Evolutionary conservation across 2,797 vertebrate genomes (phyloP).

Genomic region (Bradypodion pumilum): DNA sequence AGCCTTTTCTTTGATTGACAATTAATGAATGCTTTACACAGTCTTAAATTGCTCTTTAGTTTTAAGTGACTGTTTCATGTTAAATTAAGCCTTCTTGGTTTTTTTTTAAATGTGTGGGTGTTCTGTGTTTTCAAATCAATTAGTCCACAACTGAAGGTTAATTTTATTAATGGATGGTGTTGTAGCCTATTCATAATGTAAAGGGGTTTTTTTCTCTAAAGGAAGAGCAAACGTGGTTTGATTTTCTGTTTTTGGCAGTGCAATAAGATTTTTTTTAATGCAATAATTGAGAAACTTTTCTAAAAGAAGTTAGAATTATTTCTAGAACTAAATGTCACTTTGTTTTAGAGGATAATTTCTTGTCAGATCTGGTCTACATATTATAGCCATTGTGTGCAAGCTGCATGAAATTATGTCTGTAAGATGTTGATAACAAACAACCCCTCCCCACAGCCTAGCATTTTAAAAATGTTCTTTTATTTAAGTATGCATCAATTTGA

Average conservation of each 20-base stretch:
- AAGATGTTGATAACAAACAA: not conserved
- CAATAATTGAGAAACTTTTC: not conserved
- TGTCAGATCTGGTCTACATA: not conserved
- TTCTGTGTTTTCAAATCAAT: constrained; percentile 67
- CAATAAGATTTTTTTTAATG: constrained; percentile 5
- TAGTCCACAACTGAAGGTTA: constrained; percentile 59
- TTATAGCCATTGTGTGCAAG: not conserved
- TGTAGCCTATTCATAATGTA: constrained; percentile 2
- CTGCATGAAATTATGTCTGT: not conserved
- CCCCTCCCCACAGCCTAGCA: not conserved
- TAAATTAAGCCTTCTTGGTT: constrained; percentile 57
- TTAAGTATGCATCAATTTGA: not conserved
- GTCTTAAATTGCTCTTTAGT: constrained; percentile 65
- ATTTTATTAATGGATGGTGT: constrained; percentile 51
- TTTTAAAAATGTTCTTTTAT: not conserved
- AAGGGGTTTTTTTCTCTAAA: not conserved
- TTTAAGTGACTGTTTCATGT: constrained; percentile 60
- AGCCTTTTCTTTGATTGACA: constrained; percentile 62
- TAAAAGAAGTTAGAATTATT: not conserved
- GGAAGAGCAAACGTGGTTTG: constrained; percentile 33
- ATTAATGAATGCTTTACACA: constrained; percentile 67
- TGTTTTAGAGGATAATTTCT: not conserved
- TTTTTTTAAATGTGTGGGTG: constrained; percentile 18
- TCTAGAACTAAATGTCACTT: not conserved
- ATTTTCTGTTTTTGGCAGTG: constrained; percentile 7